phyloP scores from a whole-genome alignment of 2,888 invertebrate genomes.

The Eueremaeus valkanovi region DNA sequence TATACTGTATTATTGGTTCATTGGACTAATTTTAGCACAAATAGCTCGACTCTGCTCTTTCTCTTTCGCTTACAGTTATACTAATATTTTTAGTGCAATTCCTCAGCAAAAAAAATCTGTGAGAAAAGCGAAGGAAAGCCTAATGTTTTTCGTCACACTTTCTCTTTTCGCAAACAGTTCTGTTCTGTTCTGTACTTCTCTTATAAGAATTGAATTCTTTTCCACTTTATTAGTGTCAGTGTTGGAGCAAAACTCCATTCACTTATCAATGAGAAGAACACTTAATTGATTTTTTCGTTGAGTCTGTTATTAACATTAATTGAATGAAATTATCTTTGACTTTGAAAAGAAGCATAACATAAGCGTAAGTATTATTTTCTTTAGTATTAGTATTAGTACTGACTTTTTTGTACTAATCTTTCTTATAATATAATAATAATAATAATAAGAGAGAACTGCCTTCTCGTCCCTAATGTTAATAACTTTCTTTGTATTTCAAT shows the following conservation, averaged over 20 bases:
- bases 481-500: not conserved
- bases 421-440: not conserved
- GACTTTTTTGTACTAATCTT: not conserved
- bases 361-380: not conserved
- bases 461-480: too few species aligned
- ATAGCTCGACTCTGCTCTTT: not conserved
- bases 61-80: too few species aligned
- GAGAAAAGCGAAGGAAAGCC: not conserved
- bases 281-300: not conserved
- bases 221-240: not conserved
- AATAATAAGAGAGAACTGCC: not conserved
- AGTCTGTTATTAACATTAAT: not conserved
- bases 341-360: not conserved
- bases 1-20: conserved; percentile 4
- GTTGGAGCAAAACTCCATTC: not conserved
- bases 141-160: conserved; percentile 10
- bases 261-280: not conserved
- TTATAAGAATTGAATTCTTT: not conserved
- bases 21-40: conserved; percentile 22
- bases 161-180: not conserved
- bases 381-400: too few species aligned
- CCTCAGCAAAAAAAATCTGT: not conserved
- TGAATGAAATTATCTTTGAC: not conserved
- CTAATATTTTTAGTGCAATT: conserved; percentile 13
- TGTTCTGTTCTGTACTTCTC: not conserved